Conservation (phyloP, 2,113 vertebrate species). For the Ciconia boyciana region DNA sequence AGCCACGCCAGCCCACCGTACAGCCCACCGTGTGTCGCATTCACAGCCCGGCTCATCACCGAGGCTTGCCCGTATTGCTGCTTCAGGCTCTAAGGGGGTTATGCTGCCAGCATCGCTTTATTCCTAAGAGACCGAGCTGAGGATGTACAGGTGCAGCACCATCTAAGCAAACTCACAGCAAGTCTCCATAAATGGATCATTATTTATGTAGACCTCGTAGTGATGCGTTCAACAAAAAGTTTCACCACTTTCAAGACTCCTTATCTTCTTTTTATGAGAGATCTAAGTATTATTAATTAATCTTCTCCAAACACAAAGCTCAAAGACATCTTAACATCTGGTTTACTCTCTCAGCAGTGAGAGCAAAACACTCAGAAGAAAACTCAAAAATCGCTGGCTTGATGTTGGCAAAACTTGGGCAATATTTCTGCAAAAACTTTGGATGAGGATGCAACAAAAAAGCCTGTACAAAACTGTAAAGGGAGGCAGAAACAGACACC, state of each 20-base stretch:
- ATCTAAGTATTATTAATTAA: slow-evolving; percentile 8
- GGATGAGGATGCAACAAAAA: not conserved
- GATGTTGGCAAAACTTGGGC: not conserved
- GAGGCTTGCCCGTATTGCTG: accelerated
- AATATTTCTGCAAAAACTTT: not conserved
- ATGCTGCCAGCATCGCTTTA: not conserved
- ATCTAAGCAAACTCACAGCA: not conserved
- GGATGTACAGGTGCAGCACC: not conserved
- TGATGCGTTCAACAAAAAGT: not conserved
- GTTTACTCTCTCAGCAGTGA: not conserved
- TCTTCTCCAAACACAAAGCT: slow-evolving; percentile 15
- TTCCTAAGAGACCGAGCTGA: not conserved
- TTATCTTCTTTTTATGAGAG: not conserved
- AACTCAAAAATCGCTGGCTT: not conserved
- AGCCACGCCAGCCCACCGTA: not conserved
- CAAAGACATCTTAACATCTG: slow-evolving; percentile 24
- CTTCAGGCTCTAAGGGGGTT: not conserved
- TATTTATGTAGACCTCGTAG: not conserved
- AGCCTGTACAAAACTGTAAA: not conserved
- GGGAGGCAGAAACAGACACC: not conserved
- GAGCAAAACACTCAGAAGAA: not conserved
- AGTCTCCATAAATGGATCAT: not conserved
- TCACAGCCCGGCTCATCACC: not conserved
- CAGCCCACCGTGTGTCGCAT: not conserved
- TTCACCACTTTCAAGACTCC: not conserved